Evolutionary conservation across 2,797 vertebrate species (phyloP), one percentile per base, ranked within the genome.

Genomic region (Myoxocephalus aenaeus): DNA sequence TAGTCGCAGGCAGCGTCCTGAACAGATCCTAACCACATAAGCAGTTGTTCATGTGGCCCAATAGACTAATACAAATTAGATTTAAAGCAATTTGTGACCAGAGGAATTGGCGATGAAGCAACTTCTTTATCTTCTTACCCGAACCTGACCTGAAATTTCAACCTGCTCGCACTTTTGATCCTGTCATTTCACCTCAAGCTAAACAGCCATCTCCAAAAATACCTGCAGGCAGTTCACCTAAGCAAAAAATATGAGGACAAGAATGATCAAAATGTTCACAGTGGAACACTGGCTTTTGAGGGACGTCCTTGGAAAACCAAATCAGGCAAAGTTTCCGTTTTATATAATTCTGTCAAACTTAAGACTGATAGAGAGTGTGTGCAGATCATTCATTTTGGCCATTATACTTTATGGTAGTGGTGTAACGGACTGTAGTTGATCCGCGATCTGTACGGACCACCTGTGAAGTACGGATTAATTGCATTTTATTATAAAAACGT

Each of bases 161-260:
- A n/a, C 51, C 32, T 72, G 34, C 32, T 69, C 56, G 36, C 7
- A 40, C 42, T 34, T 76, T 73, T 68, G 36, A 70, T 70, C 63
- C 20, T 9, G 48, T 61, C 61, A 57, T 67, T 67, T 85, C 76
- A 86, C 78, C 74, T 62, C 68, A 65, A 56, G 70, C 20, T 62
- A 75, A 79, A 73, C 18, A 73, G 38, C 10, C 11, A n/a, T 29
- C 32, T 72, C 46, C 63, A 20, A 62, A 86, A 87, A 87, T 83
- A 82, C 72, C 68, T 62, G 42, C 57, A 42, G 70, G 58, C 65
- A 71, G 5, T 85, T 80, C 68, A 75, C 51, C 65, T 70, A 40
- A 3, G 54, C 11, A 68, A 46, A 82, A 81, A 74, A 46, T 48
- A 62, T 68, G 12, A 72, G 13, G 22, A 65, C 40, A 77, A 63